Evolutionary conservation across 2,888 invertebrate genomes (phyloP), one percentile per base, ranked within the genome.

Genomic region (Bruchidius siliquastri): DNA sequence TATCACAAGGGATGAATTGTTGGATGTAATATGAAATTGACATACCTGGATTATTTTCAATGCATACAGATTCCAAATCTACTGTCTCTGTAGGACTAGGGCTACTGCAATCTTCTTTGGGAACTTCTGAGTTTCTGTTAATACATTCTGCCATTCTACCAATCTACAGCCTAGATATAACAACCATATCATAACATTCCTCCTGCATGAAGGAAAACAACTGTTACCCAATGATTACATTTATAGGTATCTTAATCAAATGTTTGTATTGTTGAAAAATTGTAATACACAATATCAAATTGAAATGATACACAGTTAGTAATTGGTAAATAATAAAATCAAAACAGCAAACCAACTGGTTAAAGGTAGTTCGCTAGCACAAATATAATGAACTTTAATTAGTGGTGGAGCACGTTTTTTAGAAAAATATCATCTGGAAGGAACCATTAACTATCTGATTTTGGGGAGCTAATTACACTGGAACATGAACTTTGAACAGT

Each of bases 101-200:
- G 79, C 85, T 86, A 73, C 85, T 82, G 77, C 85, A 85, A 81
- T 86, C 86, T 82, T 84, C 83, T 82, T 85, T 86, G 71, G 84
- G 81, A 79, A 85, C 79, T 77, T 84, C 84, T 72, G 80, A 81
- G 76, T 83, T 83, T 77, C 78, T 79, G 78, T 81, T 82, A 72
- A 83, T 81, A 77, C 82, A 83, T 85, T 86, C 86, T 84, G 86
- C 87, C 87, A 87, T 87, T 87, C 86, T 86, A 85, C 76, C 76
- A 74, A 76, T 78, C 77, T 81, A 77, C 80, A 76, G 74, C 71
- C 71, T 26, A 69, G 71, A 30, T 70, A 32, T n/a, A 74, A 71
- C 26, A 71, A 75, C 68, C 71, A 22, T 72, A 73, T 72, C 74
- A 73, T 30, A 73, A 70, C 73, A 74, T 74, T 73, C 72, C 72